Percentiles rank a stretch among this genome's conserved stretches.
Evolutionary conservation across 2,888 invertebrate species (phyloP).

Genomic region (Hypomecis atomaria): DNA sequence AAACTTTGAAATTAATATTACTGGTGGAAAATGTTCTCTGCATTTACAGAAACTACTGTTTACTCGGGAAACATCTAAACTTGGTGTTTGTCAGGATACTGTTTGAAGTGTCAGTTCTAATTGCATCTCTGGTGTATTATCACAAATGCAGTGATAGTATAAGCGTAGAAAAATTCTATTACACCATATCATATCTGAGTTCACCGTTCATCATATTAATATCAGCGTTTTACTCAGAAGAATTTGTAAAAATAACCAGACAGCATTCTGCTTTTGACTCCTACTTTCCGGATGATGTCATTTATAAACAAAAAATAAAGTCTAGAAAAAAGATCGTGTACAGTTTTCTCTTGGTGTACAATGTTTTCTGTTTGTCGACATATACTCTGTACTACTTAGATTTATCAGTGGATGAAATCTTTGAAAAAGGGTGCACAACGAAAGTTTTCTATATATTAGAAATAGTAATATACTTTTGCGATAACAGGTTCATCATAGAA

Average conservation of each 20-base stretch:
- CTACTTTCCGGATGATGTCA: conserved; percentile 17
- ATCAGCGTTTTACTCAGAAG: conserved; percentile 19
- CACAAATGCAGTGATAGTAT: not conserved
- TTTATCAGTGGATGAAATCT: no score
- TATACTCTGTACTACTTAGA: not conserved
- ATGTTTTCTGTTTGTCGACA: not conserved
- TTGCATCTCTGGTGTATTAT: not conserved
- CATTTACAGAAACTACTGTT: conserved; percentile 32
- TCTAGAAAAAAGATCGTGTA: not conserved
- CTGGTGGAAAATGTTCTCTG: conserved; percentile 31
- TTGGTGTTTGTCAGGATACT: conserved; percentile 26
- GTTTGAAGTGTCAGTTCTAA: conserved; percentile 20
- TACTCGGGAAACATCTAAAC: conserved; percentile 20
- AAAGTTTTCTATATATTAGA: not conserved
- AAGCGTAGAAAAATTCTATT: not conserved
- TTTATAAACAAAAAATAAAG: not conserved
- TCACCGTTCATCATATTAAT: conserved; percentile 17
- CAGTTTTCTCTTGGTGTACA: not conserved
- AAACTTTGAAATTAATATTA: conserved; percentile 28
- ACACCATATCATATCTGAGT: conserved; percentile 9
- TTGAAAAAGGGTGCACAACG: not conserved
- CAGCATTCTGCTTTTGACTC: conserved; percentile 9
- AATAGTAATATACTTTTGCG: not conserved
- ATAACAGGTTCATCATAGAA: conserved; percentile 20
- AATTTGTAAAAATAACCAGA: conserved; percentile 11